A percentile compares a stretch with the other conserved stretches of the same genome.
phyloP scores from a whole-genome alignment of 2,113 vertebrate species.

The Phalacrocorax aristotelis region DNA sequence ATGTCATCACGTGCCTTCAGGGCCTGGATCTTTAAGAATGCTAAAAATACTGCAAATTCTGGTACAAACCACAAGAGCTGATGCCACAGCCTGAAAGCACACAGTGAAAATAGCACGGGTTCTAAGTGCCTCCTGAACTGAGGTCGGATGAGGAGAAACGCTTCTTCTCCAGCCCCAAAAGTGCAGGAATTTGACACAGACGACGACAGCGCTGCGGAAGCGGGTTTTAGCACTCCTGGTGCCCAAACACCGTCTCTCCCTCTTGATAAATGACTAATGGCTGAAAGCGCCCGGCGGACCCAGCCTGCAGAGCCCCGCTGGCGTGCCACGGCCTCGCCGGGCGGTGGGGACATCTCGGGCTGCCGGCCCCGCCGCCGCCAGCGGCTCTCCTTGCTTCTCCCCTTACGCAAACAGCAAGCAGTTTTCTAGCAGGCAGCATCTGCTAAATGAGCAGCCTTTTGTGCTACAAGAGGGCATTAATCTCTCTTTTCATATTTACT shows the following conservation, averaged over 20 bases:
- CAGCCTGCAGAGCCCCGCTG: not conserved
- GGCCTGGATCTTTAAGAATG: not conserved
- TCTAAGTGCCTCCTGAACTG: not conserved
- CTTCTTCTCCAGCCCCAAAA: not conserved
- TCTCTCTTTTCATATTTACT: not conserved
- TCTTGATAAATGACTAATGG: not conserved
- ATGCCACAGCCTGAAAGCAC: not conserved
- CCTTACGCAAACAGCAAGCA: not conserved
- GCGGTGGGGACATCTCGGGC: not conserved
- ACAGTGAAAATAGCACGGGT: not conserved
- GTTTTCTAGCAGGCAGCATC: not conserved
- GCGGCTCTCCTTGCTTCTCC: not conserved
- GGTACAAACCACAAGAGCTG: not conserved
- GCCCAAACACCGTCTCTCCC: not conserved
- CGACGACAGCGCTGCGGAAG: not conserved
- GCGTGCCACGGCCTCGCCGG: not conserved
- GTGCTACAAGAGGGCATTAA: not conserved
- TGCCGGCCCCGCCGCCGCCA: not conserved
- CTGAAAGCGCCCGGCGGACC: not conserved
- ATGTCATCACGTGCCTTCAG: not conserved
- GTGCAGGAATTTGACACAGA: not conserved
- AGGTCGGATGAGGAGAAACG: accelerated
- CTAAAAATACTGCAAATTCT: not conserved
- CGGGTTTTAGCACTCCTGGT: not conserved
- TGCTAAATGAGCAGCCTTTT: not conserved